phyloP scores from a whole-genome alignment of 2,888 invertebrate genomes.

The Cryptocephalus moraei region DNA sequence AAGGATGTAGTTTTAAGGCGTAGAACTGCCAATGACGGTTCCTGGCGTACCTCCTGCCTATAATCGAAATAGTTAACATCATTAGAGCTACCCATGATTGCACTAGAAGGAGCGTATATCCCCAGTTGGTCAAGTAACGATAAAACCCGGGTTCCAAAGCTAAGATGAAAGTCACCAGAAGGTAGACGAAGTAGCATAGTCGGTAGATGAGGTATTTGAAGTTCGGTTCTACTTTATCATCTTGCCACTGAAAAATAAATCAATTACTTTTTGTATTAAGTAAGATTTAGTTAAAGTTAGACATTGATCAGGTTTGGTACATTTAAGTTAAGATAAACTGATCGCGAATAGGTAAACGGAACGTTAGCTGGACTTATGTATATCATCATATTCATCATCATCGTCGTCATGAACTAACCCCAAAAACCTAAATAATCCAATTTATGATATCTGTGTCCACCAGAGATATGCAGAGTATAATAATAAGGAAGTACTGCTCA shows the following conservation, averaged over 20 bases:
- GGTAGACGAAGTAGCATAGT: background rate
- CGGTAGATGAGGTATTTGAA: slow-evolving; percentile 2
- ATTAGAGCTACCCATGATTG: slow-evolving; percentile 39
- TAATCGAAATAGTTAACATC: background rate
- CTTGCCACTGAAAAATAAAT: slow-evolving; percentile 5
- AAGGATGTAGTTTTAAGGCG: slow-evolving; percentile 20
- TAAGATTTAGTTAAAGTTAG: too few relatives aligned
- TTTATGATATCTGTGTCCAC: too few relatives aligned
- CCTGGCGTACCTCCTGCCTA: background rate
- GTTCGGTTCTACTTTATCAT: background rate
- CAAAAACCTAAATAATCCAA: too few relatives aligned
- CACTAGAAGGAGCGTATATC: slow-evolving; percentile 45
- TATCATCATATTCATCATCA: too few relatives aligned
- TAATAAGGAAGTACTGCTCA: too few relatives aligned
- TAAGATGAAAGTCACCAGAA: background rate
- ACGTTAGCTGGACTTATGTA: too few relatives aligned
- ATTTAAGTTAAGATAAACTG: too few relatives aligned
- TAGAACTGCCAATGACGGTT: background rate
- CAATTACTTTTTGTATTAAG: too few relatives aligned
- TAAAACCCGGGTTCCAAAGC: slow-evolving; percentile 28
- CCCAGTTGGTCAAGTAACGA: slow-evolving; percentile 62
- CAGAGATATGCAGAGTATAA: too few relatives aligned
- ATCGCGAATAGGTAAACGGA: too few relatives aligned
- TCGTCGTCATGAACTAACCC: too few relatives aligned
- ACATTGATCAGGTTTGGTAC: too few relatives aligned